These are phyloP conservation scores for Euura saliciscinereae DNA, from an alignment of 1,140 invertebrate genomes.

Conservation along the genomic window DNA sequence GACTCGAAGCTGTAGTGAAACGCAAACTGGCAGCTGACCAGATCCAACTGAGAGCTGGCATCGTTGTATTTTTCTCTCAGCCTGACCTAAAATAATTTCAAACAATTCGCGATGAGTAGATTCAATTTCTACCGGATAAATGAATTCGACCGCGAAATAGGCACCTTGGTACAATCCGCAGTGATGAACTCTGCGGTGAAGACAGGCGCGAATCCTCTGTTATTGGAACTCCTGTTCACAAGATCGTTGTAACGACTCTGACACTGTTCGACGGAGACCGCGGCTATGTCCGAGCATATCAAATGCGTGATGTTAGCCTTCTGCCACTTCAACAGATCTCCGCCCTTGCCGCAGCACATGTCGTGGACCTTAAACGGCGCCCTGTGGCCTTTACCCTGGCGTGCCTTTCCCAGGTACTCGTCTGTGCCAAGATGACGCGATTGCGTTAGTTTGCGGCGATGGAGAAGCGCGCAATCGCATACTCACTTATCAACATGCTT, in stretches of 20 bases:
- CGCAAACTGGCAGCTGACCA: slow-evolving; percentile 97
- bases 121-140: background rate
- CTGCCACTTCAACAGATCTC: slow-evolving; percentile 95
- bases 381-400: slow-evolving; percentile 65
- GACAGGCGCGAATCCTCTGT: slow-evolving; percentile 53
- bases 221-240: slow-evolving; percentile 38
- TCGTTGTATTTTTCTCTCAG: slow-evolving; percentile 76
- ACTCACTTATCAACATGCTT: slow-evolving; percentile 85
- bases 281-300: slow-evolving; percentile 95
- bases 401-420: slow-evolving; percentile 71
- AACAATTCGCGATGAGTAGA: slow-evolving; percentile 25
- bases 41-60: slow-evolving; percentile 79
- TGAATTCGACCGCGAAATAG: background rate
- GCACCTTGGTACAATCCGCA: slow-evolving; percentile 88
- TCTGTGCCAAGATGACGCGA: slow-evolving; percentile 45
- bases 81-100: slow-evolving; percentile 62
- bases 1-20: slow-evolving; percentile 97
- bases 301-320: slow-evolving; percentile 83
- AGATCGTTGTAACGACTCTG: slow-evolving; percentile 71
- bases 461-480: background rate
- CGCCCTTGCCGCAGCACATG: slow-evolving; percentile 94
- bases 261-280: slow-evolving; percentile 89
- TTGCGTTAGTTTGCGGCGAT: background rate
- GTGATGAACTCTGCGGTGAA: slow-evolving; percentile 92
- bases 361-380: slow-evolving; percentile 69